These are phyloP conservation scores for Coremacera marginata DNA, from an alignment of 2,888 invertebrate species.

Conservation along the genomic window DNA sequence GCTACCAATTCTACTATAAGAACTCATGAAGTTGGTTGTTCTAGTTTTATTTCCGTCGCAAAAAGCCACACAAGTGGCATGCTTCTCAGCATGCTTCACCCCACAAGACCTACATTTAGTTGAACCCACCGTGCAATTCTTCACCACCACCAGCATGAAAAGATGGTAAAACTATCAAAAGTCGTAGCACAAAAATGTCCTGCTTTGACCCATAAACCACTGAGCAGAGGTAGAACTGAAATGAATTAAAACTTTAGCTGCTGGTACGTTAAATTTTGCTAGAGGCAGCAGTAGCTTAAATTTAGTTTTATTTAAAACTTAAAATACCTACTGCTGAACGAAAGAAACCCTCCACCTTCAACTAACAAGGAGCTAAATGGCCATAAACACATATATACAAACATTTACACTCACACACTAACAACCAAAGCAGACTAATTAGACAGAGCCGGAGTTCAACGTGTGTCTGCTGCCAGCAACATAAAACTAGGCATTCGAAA, in stretches of 20 bases:
- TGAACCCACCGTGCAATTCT: neutral
- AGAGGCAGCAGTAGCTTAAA: neutral
- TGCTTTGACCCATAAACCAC: slow-evolving; percentile 49
- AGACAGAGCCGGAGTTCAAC: neutral
- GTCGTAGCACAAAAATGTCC: slow-evolving; percentile 41
- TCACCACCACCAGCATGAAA: too few relatives aligned
- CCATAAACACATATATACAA: neutral
- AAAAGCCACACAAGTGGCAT: slow-evolving; percentile 4
- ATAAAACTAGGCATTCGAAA: neutral
- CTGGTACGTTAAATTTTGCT: too few relatives aligned
- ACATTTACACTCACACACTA: neutral
- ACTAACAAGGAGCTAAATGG: neutral
- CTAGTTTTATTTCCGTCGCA: slow-evolving; percentile 23
- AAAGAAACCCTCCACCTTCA: neutral
- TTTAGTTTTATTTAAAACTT: neutral
- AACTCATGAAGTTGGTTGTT: neutral
- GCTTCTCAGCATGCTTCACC: too few relatives aligned
- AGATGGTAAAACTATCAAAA: neutral
- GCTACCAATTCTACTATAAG: neutral
- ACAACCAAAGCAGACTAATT: slow-evolving; percentile 6
- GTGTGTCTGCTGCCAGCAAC: slow-evolving; percentile 4
- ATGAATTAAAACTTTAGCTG: neutral
- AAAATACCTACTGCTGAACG: neutral
- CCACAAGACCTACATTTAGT: too few relatives aligned
- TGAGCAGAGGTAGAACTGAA: slow-evolving; percentile 13